phyloP scores from a whole-genome alignment of 2,888 invertebrate species.

The Bellardia pandia region DNA sequence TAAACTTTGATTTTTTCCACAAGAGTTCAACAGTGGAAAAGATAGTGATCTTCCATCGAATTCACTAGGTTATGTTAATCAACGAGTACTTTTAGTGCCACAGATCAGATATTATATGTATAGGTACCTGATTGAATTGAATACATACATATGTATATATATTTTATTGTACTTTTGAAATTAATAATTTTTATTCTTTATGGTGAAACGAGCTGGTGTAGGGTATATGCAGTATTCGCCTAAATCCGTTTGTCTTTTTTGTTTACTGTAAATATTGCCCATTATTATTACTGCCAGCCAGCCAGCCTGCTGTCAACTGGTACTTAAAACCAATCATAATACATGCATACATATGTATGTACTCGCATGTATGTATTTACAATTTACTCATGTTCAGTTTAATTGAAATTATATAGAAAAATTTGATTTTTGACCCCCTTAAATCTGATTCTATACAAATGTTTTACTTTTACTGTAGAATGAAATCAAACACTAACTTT shows the following conservation, averaged over 20 bases:
- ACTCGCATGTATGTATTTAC: not conserved
- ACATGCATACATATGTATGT: not conserved
- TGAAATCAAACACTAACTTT: constrained; percentile 35
- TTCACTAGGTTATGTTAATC: no score
- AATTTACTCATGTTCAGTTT: constrained; percentile 17
- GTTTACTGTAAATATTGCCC: not conserved
- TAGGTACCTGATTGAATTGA: no score
- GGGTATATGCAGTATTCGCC: not conserved
- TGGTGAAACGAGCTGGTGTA: no score
- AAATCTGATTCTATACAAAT: not conserved
- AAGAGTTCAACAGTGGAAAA: no score
- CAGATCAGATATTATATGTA: no score
- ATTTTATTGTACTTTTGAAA: no score
- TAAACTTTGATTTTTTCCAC: no score
- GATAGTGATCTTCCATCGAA: no score
- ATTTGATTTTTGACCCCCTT: constrained; percentile 43
- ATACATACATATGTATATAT: no score
- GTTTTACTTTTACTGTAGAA: not conserved
- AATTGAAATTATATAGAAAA: constrained; percentile 48
- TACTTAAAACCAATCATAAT: constrained; percentile 11
- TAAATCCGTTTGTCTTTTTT: not conserved
- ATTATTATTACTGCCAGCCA: not conserved
- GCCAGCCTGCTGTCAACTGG: constrained; percentile 10
- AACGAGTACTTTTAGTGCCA: no score
- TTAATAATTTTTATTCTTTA: no score